These are phyloP conservation scores for Ochlodes sylvanus DNA, from an alignment of 2,888 invertebrate genomes.

Conservation along the genomic window DNA sequence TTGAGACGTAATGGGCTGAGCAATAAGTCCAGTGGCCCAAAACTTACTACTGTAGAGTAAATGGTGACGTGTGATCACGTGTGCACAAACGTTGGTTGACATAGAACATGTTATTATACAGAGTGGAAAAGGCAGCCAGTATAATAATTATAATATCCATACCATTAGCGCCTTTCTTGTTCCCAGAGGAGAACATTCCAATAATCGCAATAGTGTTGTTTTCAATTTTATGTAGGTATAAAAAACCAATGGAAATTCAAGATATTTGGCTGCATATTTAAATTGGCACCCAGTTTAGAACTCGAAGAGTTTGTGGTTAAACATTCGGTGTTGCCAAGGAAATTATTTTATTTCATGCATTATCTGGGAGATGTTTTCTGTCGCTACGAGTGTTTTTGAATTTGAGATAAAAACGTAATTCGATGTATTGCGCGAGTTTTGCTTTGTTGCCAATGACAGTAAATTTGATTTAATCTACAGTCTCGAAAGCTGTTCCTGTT, in stretches of 20 bases:
- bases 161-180: too few species aligned
- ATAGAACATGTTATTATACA: too few species aligned
- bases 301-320: constrained; percentile 46
- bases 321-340: constrained; percentile 48
- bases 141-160: too few species aligned
- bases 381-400: constrained; percentile 21
- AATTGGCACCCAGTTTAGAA: constrained; percentile 64
- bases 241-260: not conserved
- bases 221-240: not conserved
- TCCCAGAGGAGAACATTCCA: too few species aligned
- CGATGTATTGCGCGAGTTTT: constrained; percentile 60
- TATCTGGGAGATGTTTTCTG: constrained; percentile 40
- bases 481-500: constrained; percentile 20
- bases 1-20: too few species aligned
- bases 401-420: constrained; percentile 22
- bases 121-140: too few species aligned
- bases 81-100: too few species aligned
- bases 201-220: not conserved
- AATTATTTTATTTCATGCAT: constrained; percentile 53
- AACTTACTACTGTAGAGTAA: too few species aligned
- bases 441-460: constrained; percentile 71
- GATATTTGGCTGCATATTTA: constrained; percentile 48
- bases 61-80: too few species aligned
- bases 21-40: too few species aligned
- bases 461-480: constrained; percentile 52